Percentiles rank a stretch among this genome's conserved stretches.
phyloP scores from a whole-genome alignment of 2,797 vertebrate genomes.

The Crenichthys baileyi region DNA sequence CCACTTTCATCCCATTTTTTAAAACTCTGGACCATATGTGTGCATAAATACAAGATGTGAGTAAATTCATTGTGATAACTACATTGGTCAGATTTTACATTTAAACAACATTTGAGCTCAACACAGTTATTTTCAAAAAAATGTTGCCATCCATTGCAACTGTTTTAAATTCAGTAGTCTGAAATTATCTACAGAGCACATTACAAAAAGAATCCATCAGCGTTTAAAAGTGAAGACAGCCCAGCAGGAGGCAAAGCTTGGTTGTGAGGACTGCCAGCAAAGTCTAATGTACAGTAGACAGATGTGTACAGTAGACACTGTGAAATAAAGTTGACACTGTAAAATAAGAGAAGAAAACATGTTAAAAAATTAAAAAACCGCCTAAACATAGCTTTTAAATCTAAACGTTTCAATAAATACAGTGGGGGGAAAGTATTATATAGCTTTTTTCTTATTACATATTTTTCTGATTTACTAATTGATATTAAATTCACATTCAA shows the following conservation, averaged over 20 bases:
- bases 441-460: not conserved
- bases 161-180: constrained; percentile 37
- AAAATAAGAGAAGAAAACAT: constrained; percentile 39
- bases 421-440: not conserved
- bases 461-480: not conserved
- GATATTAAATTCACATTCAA: not conserved
- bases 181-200: constrained; percentile 28
- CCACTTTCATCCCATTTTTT: not conserved
- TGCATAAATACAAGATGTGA: constrained; percentile 12
- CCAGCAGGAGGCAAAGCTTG: constrained; percentile 58
- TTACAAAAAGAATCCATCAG: constrained; percentile 7
- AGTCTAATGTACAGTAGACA: constrained; percentile 43
- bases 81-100: constrained; percentile 44
- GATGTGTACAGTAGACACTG: constrained; percentile 42
- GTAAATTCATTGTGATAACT: constrained; percentile 16
- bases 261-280: constrained; percentile 23
- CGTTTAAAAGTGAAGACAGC: constrained; percentile 49
- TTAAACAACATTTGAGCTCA: constrained; percentile 36
- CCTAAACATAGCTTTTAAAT: not conserved
- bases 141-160: not conserved
- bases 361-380: not conserved
- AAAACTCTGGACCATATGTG: constrained; percentile 7
- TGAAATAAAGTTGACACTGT: constrained; percentile 45
- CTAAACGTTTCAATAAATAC: constrained; percentile 11
- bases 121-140: constrained; percentile 25